Evolutionary conservation across 2,113 vertebrate species (phyloP).

Genomic region (Myodes glareolus): DNA sequence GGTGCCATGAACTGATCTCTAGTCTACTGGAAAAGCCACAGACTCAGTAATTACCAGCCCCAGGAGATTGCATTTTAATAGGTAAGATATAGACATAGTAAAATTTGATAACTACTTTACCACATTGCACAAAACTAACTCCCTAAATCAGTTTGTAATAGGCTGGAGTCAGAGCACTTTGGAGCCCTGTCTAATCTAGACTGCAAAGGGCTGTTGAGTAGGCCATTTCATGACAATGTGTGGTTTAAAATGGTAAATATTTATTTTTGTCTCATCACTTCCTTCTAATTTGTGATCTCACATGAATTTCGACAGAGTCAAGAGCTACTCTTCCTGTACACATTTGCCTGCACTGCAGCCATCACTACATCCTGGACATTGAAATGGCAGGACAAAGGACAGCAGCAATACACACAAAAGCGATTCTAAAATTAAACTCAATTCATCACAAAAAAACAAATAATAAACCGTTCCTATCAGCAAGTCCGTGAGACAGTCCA

Average conservation of each 20-base stretch:
- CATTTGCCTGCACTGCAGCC: neutral
- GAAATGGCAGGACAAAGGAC: neutral
- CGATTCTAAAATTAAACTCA: conserved; percentile 9
- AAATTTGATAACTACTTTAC: neutral
- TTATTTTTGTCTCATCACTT: conserved; percentile 17
- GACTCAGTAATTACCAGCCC: neutral
- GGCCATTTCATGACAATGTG: neutral
- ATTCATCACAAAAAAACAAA: conserved; percentile 25
- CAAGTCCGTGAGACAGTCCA: neutral
- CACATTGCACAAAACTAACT: conserved; percentile 1
- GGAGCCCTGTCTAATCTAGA: neutral
- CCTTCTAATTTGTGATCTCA: neutral
- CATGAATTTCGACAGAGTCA: neutral
- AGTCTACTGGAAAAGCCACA: neutral
- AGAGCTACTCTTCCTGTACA: neutral
- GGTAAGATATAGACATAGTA: neutral
- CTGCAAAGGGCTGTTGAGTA: neutral
- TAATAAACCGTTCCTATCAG: conserved; percentile 6
- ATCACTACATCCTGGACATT: neutral
- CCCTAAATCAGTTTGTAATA: neutral
- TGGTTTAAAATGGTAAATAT: neutral
- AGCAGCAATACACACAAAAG: neutral
- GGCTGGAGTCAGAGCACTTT: neutral
- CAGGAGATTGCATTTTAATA: neutral
- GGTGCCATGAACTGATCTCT: neutral